Conservation (phyloP, 2,888 invertebrate species). For the Geotrupes spiniger region DNA sequence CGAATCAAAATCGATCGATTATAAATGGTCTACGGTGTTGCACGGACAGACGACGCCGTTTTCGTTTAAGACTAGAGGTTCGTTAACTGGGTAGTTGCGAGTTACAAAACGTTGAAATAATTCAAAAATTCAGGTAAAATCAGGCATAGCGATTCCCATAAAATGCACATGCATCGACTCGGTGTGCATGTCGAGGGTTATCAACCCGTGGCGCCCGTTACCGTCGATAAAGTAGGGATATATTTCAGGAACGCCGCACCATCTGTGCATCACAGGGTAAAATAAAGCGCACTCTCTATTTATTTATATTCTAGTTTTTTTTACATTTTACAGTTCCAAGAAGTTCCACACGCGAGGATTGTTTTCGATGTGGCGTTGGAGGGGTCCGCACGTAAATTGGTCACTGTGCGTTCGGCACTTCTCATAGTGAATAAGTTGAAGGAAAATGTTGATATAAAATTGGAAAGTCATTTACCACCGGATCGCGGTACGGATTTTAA, state of each 20-base stretch:
- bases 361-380: conserved; percentile 90
- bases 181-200: conserved; percentile 88
- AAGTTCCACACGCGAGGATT: conserved; percentile 65
- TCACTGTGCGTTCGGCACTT: conserved; percentile 88
- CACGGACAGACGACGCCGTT: conserved; percentile 80
- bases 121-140: conserved; percentile 53
- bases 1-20: conserved; percentile 44
- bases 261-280: conserved; percentile 43
- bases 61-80: conserved; percentile 74
- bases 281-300: conserved; percentile 5
- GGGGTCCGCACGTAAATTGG: conserved; percentile 90
- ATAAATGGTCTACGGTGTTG: conserved; percentile 69
- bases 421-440: conserved; percentile 74
- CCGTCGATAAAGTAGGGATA: conserved; percentile 92
- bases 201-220: conserved; percentile 82
- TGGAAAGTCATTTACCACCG: conserved; percentile 58
- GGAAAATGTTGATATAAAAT: conserved; percentile 68
- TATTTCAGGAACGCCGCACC: conserved; percentile 75
- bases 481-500: conserved; percentile 31
- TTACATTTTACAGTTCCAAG: conserved; percentile 31
- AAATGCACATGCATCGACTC: conserved; percentile 80
- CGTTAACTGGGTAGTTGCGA: conserved; percentile 26
- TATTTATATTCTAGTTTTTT: not conserved
- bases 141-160: conserved; percentile 71
- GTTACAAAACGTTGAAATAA: not conserved